Percentiles rank a stretch among this genome's conserved stretches.
These are phyloP conservation scores for Stegodyphus dumicola DNA, from an alignment of 1,140 invertebrate species.

Conservation along the genomic window DNA sequence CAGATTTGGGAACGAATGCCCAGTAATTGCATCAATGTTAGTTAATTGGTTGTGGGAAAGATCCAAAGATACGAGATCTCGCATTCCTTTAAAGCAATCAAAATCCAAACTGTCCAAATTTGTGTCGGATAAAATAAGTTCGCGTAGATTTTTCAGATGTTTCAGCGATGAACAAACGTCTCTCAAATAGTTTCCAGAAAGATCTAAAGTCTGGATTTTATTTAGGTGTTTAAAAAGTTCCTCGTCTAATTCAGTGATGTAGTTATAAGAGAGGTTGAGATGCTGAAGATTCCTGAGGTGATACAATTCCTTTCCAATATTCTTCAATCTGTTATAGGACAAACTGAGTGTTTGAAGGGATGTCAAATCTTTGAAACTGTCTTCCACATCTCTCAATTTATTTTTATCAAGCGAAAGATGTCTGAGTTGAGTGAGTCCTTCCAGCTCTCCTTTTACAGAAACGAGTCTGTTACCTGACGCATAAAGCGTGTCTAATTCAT, in stretches of 20 bases:
- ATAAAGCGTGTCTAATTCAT: neutral
- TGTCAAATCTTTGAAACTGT: constrained; percentile 23
- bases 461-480: constrained; percentile 10
- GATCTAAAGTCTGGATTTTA: constrained; percentile 21
- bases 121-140: constrained; percentile 41
- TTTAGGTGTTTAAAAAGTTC: constrained; percentile 22
- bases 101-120: constrained; percentile 66
- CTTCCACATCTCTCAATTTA: constrained; percentile 5
- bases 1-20: constrained; percentile 35
- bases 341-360: constrained; percentile 69
- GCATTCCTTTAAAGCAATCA: constrained; percentile 24
- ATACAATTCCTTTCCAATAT: constrained; percentile 72
- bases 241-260: constrained; percentile 69
- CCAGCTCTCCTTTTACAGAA: constrained; percentile 11
- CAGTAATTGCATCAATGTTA: constrained; percentile 47
- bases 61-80: constrained; percentile 76
- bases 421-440: constrained; percentile 16
- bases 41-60: constrained; percentile 81
- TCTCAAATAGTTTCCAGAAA: constrained; percentile 41
- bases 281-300: constrained; percentile 72
- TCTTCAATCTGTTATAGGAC: constrained; percentile 73
- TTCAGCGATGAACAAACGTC: constrained; percentile 4
- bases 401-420: constrained; percentile 20
- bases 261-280: constrained; percentile 74
- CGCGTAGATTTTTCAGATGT: constrained; percentile 33